phyloP scores from a whole-genome alignment of 2,797 vertebrate species.

The Catharus ustulatus region DNA sequence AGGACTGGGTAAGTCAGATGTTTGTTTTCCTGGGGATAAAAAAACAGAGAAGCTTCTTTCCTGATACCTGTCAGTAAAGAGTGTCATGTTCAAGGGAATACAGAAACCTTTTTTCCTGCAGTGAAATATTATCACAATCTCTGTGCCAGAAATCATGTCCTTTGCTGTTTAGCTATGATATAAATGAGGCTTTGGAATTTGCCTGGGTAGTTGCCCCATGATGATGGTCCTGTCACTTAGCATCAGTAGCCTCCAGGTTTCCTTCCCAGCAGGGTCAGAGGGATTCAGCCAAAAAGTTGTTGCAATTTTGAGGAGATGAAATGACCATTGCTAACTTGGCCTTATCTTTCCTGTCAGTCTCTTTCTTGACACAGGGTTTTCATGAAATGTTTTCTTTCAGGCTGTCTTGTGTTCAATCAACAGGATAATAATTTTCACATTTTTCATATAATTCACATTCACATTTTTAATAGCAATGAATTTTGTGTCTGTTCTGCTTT shows the following conservation, averaged over 20 bases:
- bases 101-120: neutral
- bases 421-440: neutral
- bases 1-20: neutral
- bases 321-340: neutral
- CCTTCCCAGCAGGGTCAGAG: neutral
- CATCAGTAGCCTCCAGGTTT: neutral
- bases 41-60: neutral
- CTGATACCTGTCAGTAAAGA: neutral
- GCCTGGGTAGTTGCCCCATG: neutral
- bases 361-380: neutral
- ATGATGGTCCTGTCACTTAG: neutral
- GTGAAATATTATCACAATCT: neutral
- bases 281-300: neutral
- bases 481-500: neutral
- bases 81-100: neutral
- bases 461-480: neutral
- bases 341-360: neutral
- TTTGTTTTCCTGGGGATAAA: neutral
- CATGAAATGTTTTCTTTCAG: neutral
- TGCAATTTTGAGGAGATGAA: neutral
- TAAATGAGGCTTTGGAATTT: neutral
- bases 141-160: neutral
- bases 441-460: neutral
- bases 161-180: neutral
- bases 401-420: neutral